Evolutionary conservation across 2,797 vertebrate genomes (phyloP).

Genomic region (Smutsia temminckii): DNA sequence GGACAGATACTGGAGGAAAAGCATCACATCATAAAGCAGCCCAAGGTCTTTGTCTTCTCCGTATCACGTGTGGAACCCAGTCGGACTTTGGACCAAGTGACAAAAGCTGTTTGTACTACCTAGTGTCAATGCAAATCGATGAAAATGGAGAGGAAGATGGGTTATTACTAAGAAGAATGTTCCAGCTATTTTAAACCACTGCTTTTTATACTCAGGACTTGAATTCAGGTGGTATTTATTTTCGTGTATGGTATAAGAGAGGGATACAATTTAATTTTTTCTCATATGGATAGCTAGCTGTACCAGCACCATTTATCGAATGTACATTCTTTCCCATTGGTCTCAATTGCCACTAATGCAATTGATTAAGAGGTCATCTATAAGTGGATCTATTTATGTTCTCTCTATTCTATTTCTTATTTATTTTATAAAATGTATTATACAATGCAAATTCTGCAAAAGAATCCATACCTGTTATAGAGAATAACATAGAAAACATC

Average conservation of each 20-base stretch:
- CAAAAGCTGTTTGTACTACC: background rate
- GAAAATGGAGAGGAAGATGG: background rate
- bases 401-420: background rate
- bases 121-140: background rate
- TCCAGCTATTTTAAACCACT: background rate
- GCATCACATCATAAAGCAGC: background rate
- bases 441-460: background rate
- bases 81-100: background rate
- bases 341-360: background rate
- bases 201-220: background rate
- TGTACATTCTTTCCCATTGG: background rate
- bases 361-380: background rate
- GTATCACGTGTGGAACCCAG: background rate
- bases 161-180: background rate
- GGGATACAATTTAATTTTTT: background rate
- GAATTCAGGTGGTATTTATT: background rate
- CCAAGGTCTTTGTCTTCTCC: background rate
- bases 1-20: background rate
- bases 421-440: background rate
- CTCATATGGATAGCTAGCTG: background rate
- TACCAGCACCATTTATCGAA: background rate
- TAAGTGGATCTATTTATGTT: background rate
- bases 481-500: background rate
- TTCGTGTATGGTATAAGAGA: background rate
- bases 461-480: background rate